phyloP scores from a whole-genome alignment of 2,797 vertebrate species.

The Hyperoplus lanceolatus region DNA sequence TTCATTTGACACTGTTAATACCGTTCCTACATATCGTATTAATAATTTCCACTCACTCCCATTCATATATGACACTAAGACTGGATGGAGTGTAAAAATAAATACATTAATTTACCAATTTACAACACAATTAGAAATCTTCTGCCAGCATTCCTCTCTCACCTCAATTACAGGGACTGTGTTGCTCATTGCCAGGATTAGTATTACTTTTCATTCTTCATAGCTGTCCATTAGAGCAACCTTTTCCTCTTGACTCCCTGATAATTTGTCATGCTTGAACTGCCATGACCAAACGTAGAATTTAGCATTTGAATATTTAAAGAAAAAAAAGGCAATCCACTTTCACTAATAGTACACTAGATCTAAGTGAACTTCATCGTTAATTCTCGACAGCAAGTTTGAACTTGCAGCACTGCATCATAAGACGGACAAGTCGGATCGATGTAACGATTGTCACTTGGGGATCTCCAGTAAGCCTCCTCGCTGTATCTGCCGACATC shows the following conservation, averaged over 20 bases:
- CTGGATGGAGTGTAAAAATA: no score
- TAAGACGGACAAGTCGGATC: conserved; percentile 63
- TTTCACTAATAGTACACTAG: conserved; percentile 34
- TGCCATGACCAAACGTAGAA: conserved; percentile 36
- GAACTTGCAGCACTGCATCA: conserved; percentile 58
- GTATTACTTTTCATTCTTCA: no score
- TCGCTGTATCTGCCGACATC: conserved; percentile 55
- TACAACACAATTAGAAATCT: no score
- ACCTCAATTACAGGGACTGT: no score
- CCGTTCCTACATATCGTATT: no score
- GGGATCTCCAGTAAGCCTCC: conserved; percentile 49
- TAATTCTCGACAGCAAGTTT: conserved; percentile 56
- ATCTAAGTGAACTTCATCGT: conserved; percentile 40
- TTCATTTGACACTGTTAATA: no score
- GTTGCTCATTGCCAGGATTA: no score
- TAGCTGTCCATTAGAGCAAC: no score
- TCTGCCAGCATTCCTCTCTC: no score
- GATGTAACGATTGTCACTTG: conserved; percentile 62
- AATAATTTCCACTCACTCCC: no score
- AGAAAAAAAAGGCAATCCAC: conserved; percentile 37
- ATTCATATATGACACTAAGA: no score
- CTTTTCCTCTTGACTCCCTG: conserved; percentile 3
- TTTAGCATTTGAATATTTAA: conserved; percentile 53
- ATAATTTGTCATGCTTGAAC: conserved; percentile 60
- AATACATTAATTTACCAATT: no score